phyloP scores from a whole-genome alignment of 1,140 invertebrate genomes.

The Panulirus ornatus region DNA sequence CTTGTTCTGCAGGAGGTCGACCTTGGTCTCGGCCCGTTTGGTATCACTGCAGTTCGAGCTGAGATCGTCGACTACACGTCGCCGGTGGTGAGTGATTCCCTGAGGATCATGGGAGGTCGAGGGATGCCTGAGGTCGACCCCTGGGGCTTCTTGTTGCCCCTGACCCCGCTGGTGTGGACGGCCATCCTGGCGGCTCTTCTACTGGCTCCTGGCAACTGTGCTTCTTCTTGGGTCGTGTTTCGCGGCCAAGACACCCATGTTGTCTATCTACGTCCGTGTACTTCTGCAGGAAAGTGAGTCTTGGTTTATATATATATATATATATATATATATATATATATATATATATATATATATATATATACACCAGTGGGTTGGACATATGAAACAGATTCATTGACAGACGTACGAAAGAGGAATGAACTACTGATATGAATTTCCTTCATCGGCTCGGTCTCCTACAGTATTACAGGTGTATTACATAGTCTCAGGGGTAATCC shows the following conservation, averaged over 20 bases:
- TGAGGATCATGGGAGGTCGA: constrained; percentile 7
- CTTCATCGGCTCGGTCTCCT: no score
- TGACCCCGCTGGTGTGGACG: constrained; percentile 23
- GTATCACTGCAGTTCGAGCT: neutral
- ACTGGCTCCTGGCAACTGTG: neutral
- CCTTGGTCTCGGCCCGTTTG: constrained; percentile 9
- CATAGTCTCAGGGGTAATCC: no score
- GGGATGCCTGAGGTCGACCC: constrained; percentile 15
- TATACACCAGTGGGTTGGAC: no score
- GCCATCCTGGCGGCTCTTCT: neutral
- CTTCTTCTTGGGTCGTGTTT: neutral
- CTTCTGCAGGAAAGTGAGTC: neutral
- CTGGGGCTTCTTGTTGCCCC: constrained; percentile 34
- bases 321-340: no score
- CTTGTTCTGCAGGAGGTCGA: constrained; percentile 16
- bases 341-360: no score
- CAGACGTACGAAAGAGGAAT: no score
- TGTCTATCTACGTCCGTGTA: neutral
- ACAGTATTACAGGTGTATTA: no score
- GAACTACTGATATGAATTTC: no score
- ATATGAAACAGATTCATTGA: no score
- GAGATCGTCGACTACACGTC: constrained; percentile 24
- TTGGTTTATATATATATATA: no score
- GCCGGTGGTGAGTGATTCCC: neutral
- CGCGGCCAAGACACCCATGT: neutral